These are phyloP conservation scores for Dasyprocta punctata DNA, from an alignment of 2,113 vertebrate genomes.

Conservation along the genomic window DNA sequence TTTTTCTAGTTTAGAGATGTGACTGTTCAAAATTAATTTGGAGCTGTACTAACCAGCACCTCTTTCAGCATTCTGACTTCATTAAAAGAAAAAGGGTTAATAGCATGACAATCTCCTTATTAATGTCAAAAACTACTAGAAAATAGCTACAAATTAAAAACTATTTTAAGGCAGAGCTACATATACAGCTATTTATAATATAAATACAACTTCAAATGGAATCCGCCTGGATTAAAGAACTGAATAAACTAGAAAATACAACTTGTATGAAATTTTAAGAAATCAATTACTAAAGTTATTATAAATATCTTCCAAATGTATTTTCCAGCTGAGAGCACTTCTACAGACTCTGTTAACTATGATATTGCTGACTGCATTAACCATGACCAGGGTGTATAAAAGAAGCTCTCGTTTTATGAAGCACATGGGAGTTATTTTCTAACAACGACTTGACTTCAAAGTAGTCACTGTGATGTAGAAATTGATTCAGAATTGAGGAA, in stretches of 20 bases:
- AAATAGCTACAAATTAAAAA: constrained; percentile 70
- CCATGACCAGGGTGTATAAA: not conserved
- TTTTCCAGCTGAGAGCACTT: constrained; percentile 55
- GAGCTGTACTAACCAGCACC: constrained; percentile 52
- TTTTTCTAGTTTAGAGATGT: constrained; percentile 64
- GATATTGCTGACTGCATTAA: not conserved
- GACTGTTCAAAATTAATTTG: constrained; percentile 71
- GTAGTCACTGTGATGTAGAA: not conserved
- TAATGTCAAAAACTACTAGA: constrained; percentile 19
- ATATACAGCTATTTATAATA: constrained; percentile 52
- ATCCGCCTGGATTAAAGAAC: constrained; percentile 9
- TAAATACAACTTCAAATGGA: constrained; percentile 51
- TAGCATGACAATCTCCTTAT: not conserved
- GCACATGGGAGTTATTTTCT: not conserved
- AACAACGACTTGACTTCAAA: not conserved
- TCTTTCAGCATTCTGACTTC: constrained; percentile 62
- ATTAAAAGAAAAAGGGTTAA: not conserved
- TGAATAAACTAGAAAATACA: constrained; percentile 52
- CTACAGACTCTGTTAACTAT: not conserved
- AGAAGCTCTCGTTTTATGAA: not conserved
- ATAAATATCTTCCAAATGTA: not conserved
- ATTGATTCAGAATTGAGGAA: not conserved
- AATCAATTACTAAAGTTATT: constrained; percentile 27
- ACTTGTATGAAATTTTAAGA: constrained; percentile 27
- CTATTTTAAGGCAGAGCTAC: constrained; percentile 63